Evolutionary conservation across 2,113 vertebrate species (phyloP).

Genomic region (Fulica atra): DNA sequence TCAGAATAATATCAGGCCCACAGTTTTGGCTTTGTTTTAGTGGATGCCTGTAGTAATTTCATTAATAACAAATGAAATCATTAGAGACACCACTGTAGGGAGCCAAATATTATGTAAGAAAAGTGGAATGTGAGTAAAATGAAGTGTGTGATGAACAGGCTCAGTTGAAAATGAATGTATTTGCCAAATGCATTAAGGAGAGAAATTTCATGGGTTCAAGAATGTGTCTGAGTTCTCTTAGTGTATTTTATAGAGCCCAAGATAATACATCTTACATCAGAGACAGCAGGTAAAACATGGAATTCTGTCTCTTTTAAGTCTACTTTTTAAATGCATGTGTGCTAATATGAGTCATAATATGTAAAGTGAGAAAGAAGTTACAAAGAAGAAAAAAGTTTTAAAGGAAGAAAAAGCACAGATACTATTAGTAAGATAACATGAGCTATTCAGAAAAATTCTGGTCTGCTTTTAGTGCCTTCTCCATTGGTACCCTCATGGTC

Average conservation of each 20-base stretch:
- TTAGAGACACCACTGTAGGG: not conserved
- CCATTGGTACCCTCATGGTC: not conserved
- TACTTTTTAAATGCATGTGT: not conserved
- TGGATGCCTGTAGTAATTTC: slow-evolving; percentile 30
- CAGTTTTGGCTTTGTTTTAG: slow-evolving; percentile 22
- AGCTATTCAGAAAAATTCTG: not conserved
- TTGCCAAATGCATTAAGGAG: slow-evolving; percentile 20
- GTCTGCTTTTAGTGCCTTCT: not conserved
- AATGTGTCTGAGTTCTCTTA: not conserved
- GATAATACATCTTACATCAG: not conserved
- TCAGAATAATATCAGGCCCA: not conserved
- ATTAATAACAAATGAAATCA: slow-evolving; percentile 51
- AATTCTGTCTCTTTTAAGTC: not conserved
- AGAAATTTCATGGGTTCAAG: not conserved
- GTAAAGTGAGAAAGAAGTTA: not conserved
- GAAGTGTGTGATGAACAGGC: not conserved
- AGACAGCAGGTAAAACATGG: not conserved
- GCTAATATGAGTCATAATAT: not conserved
- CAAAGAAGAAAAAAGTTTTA: not conserved
- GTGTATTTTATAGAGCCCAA: not conserved
- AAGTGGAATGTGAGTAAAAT: slow-evolving; percentile 20
- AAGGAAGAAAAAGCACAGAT: not conserved
- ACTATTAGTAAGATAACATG: not conserved
- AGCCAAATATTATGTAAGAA: slow-evolving; percentile 34
- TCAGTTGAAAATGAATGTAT: not conserved